Evolutionary conservation across 1,140 invertebrate genomes (phyloP).

Genomic region (Planococcus citri): DNA sequence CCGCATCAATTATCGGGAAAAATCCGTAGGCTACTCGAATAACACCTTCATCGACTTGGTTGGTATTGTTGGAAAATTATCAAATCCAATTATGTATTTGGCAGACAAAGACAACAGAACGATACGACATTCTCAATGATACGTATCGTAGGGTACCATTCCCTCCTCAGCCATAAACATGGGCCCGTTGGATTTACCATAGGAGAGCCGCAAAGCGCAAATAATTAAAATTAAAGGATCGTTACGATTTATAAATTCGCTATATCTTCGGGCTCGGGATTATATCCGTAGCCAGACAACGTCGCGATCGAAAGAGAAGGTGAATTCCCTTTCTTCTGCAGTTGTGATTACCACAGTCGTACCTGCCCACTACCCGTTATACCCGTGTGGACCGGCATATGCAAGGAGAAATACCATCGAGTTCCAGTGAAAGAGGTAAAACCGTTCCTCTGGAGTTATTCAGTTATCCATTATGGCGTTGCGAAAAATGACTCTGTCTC

Average conservation of each 20-base stretch:
- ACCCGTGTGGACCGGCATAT: constrained; percentile 10
- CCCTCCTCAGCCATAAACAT: neutral
- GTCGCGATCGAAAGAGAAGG: constrained; percentile 19
- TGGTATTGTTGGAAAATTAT: too few relatives aligned
- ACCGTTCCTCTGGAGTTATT: constrained; percentile 11
- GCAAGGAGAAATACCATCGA: constrained; percentile 13
- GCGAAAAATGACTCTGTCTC: constrained; percentile 12
- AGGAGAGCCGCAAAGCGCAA: too few relatives aligned
- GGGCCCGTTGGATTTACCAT: neutral
- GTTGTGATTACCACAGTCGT: neutral
- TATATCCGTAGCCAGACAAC: constrained; percentile 4
- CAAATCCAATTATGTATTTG: too few relatives aligned
- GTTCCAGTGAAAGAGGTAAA: constrained; percentile 13
- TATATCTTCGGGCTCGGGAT: neutral
- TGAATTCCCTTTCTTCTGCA: constrained; percentile 19
- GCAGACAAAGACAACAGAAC: too few relatives aligned
- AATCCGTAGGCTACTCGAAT: too few relatives aligned
- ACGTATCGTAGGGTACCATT: too few relatives aligned
- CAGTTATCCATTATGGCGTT: constrained; percentile 8
- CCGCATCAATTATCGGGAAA: too few relatives aligned
- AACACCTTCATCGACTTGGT: too few relatives aligned
- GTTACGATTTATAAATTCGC: neutral
- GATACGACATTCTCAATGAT: too few relatives aligned
- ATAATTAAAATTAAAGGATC: constrained; percentile 1
- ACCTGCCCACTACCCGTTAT: neutral